Conservation (phyloP, 1,140 invertebrate species). For the Heliconius himera region DNA sequence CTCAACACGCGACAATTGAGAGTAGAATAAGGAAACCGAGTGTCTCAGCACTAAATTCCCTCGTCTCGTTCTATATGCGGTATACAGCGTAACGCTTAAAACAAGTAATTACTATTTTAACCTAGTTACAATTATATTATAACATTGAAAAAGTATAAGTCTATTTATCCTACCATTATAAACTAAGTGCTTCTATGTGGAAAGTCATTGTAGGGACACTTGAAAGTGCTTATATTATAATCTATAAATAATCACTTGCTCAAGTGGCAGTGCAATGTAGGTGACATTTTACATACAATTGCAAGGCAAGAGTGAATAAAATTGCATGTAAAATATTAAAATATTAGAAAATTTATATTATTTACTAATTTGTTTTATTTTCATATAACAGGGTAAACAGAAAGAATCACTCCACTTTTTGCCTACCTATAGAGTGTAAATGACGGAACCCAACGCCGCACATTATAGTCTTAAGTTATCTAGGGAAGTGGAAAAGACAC, state of each 20-base stretch:
- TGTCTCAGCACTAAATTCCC: too few relatives aligned
- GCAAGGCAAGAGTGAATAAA: neutral
- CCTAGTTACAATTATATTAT: neutral
- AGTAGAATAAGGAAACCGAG: too few relatives aligned
- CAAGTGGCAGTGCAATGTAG: conserved; percentile 1
- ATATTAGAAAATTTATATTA: neutral
- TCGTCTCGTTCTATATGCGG: too few relatives aligned
- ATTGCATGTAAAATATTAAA: neutral
- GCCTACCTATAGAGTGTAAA: too few relatives aligned
- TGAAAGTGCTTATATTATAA: conserved; percentile 11
- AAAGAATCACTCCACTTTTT: neutral
- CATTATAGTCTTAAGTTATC: neutral
- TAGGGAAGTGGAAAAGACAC: too few relatives aligned
- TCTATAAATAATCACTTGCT: conserved; percentile 14
- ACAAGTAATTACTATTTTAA: neutral
- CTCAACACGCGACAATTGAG: too few relatives aligned
- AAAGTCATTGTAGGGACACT: conserved; percentile 9
- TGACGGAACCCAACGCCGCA: neutral
- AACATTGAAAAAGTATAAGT: neutral
- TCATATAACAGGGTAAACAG: too few relatives aligned
- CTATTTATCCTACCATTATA: neutral
- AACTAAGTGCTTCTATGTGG: neutral
- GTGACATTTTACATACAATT: conserved; percentile 14
- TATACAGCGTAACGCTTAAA: too few relatives aligned
- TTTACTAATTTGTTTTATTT: neutral